Evolutionary conservation across 2,113 vertebrate genomes (phyloP).

Genomic region (Chiloscyllium plagiosum): DNA sequence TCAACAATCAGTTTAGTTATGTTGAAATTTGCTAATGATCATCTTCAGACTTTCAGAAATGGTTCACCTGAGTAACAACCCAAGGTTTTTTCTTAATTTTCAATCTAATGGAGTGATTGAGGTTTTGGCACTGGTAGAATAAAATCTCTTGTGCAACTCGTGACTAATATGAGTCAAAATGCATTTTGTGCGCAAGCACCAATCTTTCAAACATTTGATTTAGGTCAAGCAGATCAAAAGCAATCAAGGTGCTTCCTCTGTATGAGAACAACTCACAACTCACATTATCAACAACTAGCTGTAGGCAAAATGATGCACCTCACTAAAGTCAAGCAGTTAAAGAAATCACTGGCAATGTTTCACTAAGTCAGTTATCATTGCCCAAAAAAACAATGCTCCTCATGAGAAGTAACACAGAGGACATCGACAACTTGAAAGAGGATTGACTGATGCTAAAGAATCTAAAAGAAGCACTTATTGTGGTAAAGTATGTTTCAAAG

Average conservation of each 20-base stretch:
- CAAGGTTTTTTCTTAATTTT: not conserved
- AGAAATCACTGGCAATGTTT: not conserved
- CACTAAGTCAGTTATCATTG: too few species aligned
- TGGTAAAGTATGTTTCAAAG: too few species aligned
- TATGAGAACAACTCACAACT: not conserved
- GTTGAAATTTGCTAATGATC: not conserved
- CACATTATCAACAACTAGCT: not conserved
- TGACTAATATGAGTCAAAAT: not conserved
- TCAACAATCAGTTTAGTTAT: not conserved
- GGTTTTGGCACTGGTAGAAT: not conserved
- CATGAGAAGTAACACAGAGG: too few species aligned
- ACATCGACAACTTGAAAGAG: too few species aligned
- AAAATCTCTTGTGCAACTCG: not conserved
- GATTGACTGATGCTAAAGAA: too few species aligned
- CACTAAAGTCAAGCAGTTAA: not conserved
- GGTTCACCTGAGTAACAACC: too few species aligned
- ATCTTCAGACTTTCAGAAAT: not conserved
- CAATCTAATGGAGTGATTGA: not conserved
- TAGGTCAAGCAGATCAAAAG: constrained; percentile 8
- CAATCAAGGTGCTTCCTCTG: not conserved
- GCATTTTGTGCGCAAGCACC: not conserved
- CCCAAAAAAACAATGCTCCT: too few species aligned
- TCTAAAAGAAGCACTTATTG: too few species aligned
- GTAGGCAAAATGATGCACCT: not conserved
- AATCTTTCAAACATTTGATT: not conserved